Evolutionary conservation across 2,113 vertebrate species (phyloP), one percentile per base, ranked within the genome.

Genomic region (Rhabdomys dilectus): DNA sequence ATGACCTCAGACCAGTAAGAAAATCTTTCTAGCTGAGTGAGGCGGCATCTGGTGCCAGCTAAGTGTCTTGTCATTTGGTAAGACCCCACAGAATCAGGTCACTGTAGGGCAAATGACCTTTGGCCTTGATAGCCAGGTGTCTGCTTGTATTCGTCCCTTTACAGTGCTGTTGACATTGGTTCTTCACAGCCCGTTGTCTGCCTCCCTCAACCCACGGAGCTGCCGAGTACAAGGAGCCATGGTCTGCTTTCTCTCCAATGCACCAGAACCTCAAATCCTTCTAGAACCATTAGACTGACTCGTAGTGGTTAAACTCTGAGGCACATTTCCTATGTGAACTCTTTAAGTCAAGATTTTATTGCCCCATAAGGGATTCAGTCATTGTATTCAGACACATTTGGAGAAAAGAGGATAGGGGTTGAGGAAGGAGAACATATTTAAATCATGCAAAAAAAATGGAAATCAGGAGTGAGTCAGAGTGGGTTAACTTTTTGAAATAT

Each of bases 291-390:
- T 76, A 90, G 10, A 92, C n/a, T 56, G 48, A 89, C 6, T 22
- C 15, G 19, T 24, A 6, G 70, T 92, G 76, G 88, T 92, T 85
- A 91, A 93, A 60, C 92, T 16, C 3, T 0, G 64, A 96, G 73
- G 56, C 92, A 42, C 0, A 15, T 72, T 66, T 94, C 80, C 76
- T 87, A 80, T 53, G 88, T 91, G 51, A 95, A 85, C 31, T 56
- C 12, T 84, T 78, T 90, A 90, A 95, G 48, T 66, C 94, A 91
- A 95, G 64, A 97, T 45, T 45, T 56, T 84, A 56, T 58, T 94
- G 11, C 87, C 97, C 96, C 82, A 84, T n/a, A 36, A 64, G 76
- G 56, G 85, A 39, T 92, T 92, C 91, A 97, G 94, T 84, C 64
- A 77, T 42, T 19, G 81, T 39, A 68, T 62, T 26, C 31, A 73